Percentiles rank a stretch among this genome's conserved stretches.
Conservation (phyloP, 2,797 vertebrate genomes). For the Heteromormyrus szaboi region DNA sequence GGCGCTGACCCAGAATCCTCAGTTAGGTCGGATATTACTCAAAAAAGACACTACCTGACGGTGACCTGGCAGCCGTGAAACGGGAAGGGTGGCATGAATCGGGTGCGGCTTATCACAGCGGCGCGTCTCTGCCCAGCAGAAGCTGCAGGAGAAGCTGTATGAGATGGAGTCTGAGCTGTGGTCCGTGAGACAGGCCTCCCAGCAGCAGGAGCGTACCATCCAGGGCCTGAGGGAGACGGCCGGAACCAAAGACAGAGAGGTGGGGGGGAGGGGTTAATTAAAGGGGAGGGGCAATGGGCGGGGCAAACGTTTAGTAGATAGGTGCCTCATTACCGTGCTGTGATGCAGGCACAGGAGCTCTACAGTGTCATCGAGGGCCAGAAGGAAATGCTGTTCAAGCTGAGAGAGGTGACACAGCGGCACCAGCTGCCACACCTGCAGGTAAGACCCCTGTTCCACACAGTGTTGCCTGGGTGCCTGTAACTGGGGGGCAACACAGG, state of each 20-base stretch:
- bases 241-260: conserved; percentile 37
- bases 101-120: neutral
- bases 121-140: conserved; percentile 47
- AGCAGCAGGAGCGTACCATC: conserved; percentile 68
- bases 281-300: neutral
- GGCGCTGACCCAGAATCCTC: neutral
- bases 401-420: conserved; percentile 66
- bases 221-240: conserved; percentile 55
- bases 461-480: neutral
- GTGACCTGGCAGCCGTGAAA: neutral
- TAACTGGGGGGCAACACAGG: neutral
- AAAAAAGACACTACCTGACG: neutral
- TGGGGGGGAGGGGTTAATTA: too few relatives aligned
- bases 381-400: conserved; percentile 72
- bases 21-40: neutral
- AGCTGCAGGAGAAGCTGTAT: conserved; percentile 72
- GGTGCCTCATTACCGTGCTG: neutral
- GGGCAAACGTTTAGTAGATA: neutral
- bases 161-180: conserved; percentile 73
- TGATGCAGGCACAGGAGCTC: conserved; percentile 70
- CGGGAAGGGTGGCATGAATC: neutral
- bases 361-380: conserved; percentile 72
- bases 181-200: conserved; percentile 63
- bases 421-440: conserved; percentile 70
- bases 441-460: conserved; percentile 44